phyloP scores from a whole-genome alignment of 2,888 invertebrate species.

The Matsumyia berberina region DNA sequence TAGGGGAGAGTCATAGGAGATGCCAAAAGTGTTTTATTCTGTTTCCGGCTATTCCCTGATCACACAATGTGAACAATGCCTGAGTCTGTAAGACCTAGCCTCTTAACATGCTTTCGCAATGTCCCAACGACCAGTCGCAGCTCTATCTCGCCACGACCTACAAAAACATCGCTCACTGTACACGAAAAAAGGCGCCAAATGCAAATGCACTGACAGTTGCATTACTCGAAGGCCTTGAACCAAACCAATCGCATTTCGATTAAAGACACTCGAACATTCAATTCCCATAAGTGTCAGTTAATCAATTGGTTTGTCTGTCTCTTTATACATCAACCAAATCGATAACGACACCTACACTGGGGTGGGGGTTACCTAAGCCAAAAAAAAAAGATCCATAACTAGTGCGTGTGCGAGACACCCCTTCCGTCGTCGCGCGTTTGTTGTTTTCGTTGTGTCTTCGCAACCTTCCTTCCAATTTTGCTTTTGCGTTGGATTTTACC shows the following conservation, averaged over 20 bases:
- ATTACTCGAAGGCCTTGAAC: conserved; percentile 8
- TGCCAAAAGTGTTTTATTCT: no score
- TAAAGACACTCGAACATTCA: not conserved
- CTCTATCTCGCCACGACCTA: no score
- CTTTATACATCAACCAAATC: not conserved
- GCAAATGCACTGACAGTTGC: not conserved
- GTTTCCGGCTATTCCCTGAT: no score
- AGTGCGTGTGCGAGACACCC: conserved; percentile 32
- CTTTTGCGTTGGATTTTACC: conserved; percentile 16
- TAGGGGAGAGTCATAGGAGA: no score
- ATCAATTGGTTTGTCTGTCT: not conserved
- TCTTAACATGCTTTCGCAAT: no score
- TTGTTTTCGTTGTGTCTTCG: not conserved
- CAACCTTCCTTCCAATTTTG: conserved; percentile 8
- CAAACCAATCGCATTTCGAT: not conserved
- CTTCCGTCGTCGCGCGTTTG: not conserved
- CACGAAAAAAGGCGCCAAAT: conserved; percentile 38
- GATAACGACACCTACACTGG: conserved; percentile 8
- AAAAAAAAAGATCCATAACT: conserved; percentile 48
- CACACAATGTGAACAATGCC: no score
- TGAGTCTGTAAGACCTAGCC: no score
- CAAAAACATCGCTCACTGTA: not conserved
- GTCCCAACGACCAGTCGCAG: no score
- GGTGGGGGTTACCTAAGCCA: conserved; percentile 37
- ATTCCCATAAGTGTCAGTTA: not conserved